These are phyloP conservation scores for Sebastes matsubarae DNA, from an alignment of 2,797 vertebrate species.

Conservation along the genomic window DNA sequence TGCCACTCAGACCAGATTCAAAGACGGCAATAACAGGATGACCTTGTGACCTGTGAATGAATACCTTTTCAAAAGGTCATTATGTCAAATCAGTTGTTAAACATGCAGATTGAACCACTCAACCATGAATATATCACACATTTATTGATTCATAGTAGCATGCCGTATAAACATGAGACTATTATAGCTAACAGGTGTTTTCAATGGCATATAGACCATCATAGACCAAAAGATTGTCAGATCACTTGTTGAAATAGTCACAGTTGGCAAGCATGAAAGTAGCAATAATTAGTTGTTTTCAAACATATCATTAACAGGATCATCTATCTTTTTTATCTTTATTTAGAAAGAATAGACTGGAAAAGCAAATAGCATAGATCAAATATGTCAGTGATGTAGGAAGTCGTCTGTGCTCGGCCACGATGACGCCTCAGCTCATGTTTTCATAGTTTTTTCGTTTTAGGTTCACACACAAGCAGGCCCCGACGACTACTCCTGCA, in stretches of 20 bases:
- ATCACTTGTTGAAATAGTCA: neutral
- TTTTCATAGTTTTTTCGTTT: constrained; percentile 39
- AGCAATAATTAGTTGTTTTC: neutral
- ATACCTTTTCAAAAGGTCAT: neutral
- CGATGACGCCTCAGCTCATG: constrained; percentile 9
- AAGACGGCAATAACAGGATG: neutral
- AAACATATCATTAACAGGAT: neutral
- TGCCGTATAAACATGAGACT: neutral
- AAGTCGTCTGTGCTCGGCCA: neutral
- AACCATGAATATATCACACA: neutral
- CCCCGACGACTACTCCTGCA: constrained; percentile 25
- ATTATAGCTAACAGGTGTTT: neutral
- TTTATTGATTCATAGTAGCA: constrained; percentile 9
- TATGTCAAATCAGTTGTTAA: neutral
- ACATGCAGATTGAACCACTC: neutral
- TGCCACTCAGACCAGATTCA: neutral
- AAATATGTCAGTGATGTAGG: neutral
- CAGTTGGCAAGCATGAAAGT: neutral
- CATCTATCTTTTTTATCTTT: neutral
- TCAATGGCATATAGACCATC: neutral
- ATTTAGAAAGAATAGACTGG: neutral
- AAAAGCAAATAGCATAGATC: neutral
- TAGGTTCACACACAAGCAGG: constrained; percentile 25
- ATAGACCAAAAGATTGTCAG: neutral
- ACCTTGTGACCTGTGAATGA: neutral